Evolutionary conservation across 1,140 invertebrate genomes (phyloP), one percentile per base, ranked within the genome.

Genomic region (Luehdorfia chinensis): DNA sequence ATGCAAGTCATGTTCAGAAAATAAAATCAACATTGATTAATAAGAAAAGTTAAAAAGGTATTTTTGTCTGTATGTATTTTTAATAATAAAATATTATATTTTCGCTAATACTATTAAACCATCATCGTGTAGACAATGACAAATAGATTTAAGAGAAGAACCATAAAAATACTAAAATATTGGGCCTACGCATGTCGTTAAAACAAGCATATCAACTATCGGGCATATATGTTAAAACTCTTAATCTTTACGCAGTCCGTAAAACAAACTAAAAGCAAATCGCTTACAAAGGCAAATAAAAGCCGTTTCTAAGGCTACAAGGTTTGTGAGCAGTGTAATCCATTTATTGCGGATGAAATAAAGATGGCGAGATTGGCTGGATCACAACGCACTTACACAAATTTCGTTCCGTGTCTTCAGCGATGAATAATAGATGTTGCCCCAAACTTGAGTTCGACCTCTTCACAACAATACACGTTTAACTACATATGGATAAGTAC

Each of bases 321-420:
- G 68, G 60, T 65, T 72, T 68, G 63, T 66, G 61, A 73, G 75
- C 58, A 65, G 59, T 55, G 66, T 75, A 84, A 84, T 81, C 70
- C 75, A 80, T 80, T 84, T 81, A 81, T 80, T 67, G 69, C 46
- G 65, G 73, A 81, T 76, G 62, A 73, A 84, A 84, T 81, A 84
- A 81, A 78, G 59, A 78, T 76, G 66, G 66, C 56, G 63, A 79
- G 72, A 81, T 78, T 81, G 74, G 68, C 62, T 70, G 73, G 72
- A 77, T 81, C 80, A 73, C 70, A 78, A 78, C 74, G 63, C 72
- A 80, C 77, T 81, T 80, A 81, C 73, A 80, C 80, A 84, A 83
- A 84, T 81, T 80, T 77, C 69, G 55, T 78, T 80, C 61, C 66
- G 63, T 80, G 72, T 80, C 75, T 84, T 78, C 70, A 54, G 28